Evolutionary conservation across 2,888 invertebrate species (phyloP).

Genomic region (Cephus sareptanus): DNA sequence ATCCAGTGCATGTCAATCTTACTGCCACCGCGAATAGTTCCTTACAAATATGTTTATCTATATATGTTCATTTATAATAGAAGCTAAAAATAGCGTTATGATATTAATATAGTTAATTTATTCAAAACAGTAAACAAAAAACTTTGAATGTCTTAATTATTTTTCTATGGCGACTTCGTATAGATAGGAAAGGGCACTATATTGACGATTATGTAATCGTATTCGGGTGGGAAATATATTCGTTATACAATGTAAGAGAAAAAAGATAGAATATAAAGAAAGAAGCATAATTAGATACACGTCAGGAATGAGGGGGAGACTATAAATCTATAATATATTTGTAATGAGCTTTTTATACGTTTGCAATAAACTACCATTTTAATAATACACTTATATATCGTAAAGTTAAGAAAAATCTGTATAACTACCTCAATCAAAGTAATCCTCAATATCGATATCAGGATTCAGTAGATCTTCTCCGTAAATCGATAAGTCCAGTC

Average conservation of each 20-base stretch:
- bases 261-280: neutral
- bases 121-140: neutral
- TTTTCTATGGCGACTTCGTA: neutral
- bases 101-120: neutral
- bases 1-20: neutral
- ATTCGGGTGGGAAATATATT: neutral
- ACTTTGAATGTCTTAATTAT: neutral
- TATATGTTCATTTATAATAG: neutral
- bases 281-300: neutral
- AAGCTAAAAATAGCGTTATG: neutral
- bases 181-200: neutral
- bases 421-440: slow-evolving; percentile 83
- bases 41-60: neutral
- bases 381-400: neutral
- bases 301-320: neutral
- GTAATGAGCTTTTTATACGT: slow-evolving; percentile 2
- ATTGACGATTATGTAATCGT: neutral
- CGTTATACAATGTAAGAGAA: neutral
- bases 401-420: neutral
- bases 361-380: slow-evolving; percentile 1
- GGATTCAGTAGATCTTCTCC: slow-evolving; percentile 96
- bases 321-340: slow-evolving; percentile 1
- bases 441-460: slow-evolving; percentile 97
- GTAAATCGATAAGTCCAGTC: slow-evolving; percentile 86
- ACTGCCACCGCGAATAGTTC: neutral